These are phyloP conservation scores for Gallinago paraguaiae DNA, from an alignment of 2,113 vertebrate genomes.

Conservation along the genomic window DNA sequence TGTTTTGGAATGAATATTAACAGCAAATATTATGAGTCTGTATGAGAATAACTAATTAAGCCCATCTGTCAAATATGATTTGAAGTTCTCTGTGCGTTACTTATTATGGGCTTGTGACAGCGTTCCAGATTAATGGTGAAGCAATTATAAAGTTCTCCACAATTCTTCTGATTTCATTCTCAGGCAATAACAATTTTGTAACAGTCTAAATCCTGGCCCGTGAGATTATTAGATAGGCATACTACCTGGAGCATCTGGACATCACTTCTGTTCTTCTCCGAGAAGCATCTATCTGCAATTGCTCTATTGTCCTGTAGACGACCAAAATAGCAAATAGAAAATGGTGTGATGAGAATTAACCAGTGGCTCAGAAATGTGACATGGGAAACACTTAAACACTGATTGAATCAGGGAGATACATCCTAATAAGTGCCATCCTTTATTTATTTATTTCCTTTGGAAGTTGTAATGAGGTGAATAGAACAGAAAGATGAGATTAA, in stretches of 20 bases:
- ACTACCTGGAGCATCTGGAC: not conserved
- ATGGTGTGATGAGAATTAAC: not conserved
- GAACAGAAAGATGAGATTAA: not conserved
- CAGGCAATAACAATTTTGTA: not conserved
- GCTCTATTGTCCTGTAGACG: not conserved
- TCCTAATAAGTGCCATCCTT: not conserved
- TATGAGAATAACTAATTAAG: constrained; percentile 52
- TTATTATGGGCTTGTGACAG: not conserved
- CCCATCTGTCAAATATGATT: constrained; percentile 40
- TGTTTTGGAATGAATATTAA: constrained; percentile 60
- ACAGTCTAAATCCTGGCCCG: not conserved
- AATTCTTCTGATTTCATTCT: not conserved
- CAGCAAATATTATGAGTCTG: constrained; percentile 59
- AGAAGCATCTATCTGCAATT: not conserved
- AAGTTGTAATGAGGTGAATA: rapidly evolving
- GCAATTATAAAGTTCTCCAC: not conserved
- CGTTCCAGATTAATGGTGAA: not conserved
- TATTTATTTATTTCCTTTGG: not conserved
- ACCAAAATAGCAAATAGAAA: not conserved
- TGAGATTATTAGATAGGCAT: not conserved
- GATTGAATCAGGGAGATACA: not conserved
- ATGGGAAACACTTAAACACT: not conserved
- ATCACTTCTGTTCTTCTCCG: not conserved
- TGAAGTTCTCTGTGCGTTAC: not conserved
- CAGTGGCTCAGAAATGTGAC: not conserved